phyloP scores from a whole-genome alignment of 2,113 vertebrate species.

The Tylochromis polylepis region DNA sequence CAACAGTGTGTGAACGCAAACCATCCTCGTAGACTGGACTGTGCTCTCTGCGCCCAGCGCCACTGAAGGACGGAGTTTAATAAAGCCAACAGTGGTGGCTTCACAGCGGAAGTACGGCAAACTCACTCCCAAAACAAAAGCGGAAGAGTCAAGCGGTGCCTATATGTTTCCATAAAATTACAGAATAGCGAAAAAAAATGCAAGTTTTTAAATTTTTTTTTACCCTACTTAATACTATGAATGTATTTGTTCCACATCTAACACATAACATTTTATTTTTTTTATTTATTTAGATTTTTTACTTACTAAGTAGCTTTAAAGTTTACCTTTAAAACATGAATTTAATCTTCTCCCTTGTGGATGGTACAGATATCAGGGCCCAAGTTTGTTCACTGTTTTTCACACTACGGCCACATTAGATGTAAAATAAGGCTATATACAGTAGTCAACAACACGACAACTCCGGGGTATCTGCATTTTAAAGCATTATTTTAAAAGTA shows the following conservation, averaged over 20 bases:
- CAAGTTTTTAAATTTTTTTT: rapidly evolving
- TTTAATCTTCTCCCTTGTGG: not conserved
- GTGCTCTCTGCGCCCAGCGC: not conserved
- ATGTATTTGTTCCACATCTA: not conserved
- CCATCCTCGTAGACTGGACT: slow-evolving; percentile 21
- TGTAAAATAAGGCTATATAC: not conserved
- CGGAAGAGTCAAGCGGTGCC: rapidly evolving
- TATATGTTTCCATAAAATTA: not conserved
- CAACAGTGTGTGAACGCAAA: slow-evolving; percentile 37
- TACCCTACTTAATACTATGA: not conserved
- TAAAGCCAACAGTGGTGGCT: not conserved
- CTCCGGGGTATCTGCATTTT: not conserved
- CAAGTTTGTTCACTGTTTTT: not conserved
- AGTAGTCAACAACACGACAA: not conserved
- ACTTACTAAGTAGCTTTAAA: not conserved
- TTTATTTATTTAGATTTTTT: rapidly evolving
- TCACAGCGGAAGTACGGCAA: not conserved
- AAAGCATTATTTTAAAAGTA: not conserved
- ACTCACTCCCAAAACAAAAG: slow-evolving; percentile 25
- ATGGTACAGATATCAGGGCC: not conserved
- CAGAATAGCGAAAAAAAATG: not conserved
- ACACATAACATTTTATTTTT: not conserved
- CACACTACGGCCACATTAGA: not conserved
- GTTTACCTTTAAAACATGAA: not conserved
- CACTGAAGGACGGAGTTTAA: not conserved